Conservation (phyloP, 2,797 vertebrate species). For the Smutsia temminckii region DNA sequence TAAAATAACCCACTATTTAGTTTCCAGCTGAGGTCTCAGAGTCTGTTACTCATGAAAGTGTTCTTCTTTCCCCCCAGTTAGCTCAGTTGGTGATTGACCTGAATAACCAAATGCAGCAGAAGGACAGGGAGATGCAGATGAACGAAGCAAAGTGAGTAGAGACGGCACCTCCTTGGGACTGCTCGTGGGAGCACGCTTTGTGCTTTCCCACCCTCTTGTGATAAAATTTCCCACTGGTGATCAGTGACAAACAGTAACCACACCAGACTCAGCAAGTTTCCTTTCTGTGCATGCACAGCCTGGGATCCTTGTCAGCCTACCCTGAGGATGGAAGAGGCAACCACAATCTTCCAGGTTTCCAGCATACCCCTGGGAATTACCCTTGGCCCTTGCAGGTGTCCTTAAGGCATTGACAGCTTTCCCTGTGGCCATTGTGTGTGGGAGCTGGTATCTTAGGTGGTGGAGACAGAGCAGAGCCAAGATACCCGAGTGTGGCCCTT, state of each 20-base stretch:
- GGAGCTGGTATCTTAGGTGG: neutral
- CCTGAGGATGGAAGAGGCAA: neutral
- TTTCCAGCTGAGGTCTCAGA: neutral
- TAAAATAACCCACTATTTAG: neutral
- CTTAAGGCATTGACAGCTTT: neutral
- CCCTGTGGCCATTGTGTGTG: accelerated
- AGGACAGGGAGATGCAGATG: conserved; percentile 95
- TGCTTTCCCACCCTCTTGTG: neutral
- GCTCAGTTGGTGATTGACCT: conserved; percentile 96
- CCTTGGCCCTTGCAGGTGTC: neutral
- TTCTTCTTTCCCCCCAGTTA: conserved; percentile 85
- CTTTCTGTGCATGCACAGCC: neutral
- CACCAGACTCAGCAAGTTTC: too few relatives aligned
- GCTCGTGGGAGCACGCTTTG: neutral
- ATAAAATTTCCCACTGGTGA: neutral
- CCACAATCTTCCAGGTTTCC: neutral
- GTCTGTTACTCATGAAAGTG: neutral
- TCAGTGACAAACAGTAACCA: neutral
- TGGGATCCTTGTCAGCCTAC: neutral
- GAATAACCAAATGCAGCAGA: conserved; percentile 96
- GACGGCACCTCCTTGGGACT: neutral
- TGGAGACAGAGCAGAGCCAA: neutral
- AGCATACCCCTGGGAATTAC: neutral
- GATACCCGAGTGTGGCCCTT: neutral
- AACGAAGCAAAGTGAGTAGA: conserved; percentile 94